These are phyloP conservation scores for Cryptotis parvus DNA, from an alignment of 2,113 vertebrate genomes.

Conservation along the genomic window DNA sequence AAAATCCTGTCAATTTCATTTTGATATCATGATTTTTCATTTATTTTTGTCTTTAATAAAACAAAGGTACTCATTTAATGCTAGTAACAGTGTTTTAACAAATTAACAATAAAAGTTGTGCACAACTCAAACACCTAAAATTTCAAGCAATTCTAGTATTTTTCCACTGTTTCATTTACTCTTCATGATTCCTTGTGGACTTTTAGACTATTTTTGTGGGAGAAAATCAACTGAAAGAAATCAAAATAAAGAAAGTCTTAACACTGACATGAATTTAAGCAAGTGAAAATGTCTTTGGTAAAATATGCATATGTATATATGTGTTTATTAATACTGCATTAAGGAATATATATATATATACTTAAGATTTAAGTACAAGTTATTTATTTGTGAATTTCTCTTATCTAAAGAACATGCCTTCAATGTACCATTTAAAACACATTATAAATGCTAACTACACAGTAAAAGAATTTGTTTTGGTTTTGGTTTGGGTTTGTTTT, in stretches of 20 bases:
- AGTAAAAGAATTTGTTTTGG: too few species aligned
- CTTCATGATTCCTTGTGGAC: not conserved
- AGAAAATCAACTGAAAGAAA: constrained; percentile 48
- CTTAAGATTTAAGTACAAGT: constrained; percentile 52
- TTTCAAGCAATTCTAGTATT: not conserved
- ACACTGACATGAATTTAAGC: constrained; percentile 50
- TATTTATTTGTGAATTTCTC: not conserved
- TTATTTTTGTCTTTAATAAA: constrained; percentile 37
- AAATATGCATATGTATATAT: not conserved
- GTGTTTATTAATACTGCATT: too few species aligned
- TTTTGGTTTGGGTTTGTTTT: too few species aligned
- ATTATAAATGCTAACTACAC: not conserved
- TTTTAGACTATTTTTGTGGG: constrained; percentile 19
- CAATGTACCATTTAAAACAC: not conserved
- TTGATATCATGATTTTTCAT: not conserved
- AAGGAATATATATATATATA: constrained; percentile 21
- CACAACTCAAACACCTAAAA: not conserved
- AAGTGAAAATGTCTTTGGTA: constrained; percentile 60
- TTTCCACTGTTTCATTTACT: not conserved
- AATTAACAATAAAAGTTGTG: not conserved
- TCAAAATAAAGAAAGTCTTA: constrained; percentile 45
- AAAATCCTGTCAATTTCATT: constrained; percentile 13
- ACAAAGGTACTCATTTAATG: too few species aligned
- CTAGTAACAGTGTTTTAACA: not conserved
- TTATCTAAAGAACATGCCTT: constrained; percentile 15